Percentiles rank a stretch among this genome's conserved stretches.
Conservation (phyloP, 2,797 vertebrate genomes). For the Microctenopoma steveboyesi region DNA sequence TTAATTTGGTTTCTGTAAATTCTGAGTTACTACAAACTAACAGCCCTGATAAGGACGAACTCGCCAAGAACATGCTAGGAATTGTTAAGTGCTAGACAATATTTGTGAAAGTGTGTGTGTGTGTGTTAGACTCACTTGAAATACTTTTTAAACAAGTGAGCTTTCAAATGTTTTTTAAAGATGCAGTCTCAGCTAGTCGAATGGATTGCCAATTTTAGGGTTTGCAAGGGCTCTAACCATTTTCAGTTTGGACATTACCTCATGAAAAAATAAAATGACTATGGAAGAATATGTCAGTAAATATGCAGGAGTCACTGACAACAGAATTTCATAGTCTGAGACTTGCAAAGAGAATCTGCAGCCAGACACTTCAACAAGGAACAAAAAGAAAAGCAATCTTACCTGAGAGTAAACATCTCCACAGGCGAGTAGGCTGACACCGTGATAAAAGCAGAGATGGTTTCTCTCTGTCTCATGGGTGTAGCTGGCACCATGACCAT, state of each 20-base stretch:
- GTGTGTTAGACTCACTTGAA: too few species aligned
- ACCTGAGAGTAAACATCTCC: conserved; percentile 95
- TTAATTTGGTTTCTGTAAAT: too few species aligned
- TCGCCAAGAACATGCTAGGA: too few species aligned
- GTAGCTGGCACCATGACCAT: conserved; percentile 88
- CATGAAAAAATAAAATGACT: background rate
- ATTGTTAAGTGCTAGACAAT: too few species aligned
- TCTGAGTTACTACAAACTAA: too few species aligned
- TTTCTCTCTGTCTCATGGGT: conserved; percentile 90
- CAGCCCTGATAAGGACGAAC: too few species aligned
- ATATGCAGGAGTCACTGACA: conserved; percentile 5
- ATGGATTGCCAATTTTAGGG: background rate
- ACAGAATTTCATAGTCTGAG: conserved; percentile 8
- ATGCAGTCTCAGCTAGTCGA: too few species aligned
- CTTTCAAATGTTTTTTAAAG: too few species aligned
- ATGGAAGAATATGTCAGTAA: background rate
- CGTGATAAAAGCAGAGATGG: conserved; percentile 87
- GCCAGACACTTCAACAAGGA: conserved; percentile 15
- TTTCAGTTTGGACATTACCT: conserved; percentile 1
- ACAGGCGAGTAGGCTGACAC: conserved; percentile 86
- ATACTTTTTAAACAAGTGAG: too few species aligned
- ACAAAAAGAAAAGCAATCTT: conserved; percentile 47
- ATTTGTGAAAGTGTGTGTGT: too few species aligned
- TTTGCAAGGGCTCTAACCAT: background rate
- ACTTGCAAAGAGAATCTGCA: conserved; percentile 22